These are phyloP conservation scores for Melanotaenia pygmaea DNA, from an alignment of 2,797 vertebrate genomes.

Conservation along the genomic window DNA sequence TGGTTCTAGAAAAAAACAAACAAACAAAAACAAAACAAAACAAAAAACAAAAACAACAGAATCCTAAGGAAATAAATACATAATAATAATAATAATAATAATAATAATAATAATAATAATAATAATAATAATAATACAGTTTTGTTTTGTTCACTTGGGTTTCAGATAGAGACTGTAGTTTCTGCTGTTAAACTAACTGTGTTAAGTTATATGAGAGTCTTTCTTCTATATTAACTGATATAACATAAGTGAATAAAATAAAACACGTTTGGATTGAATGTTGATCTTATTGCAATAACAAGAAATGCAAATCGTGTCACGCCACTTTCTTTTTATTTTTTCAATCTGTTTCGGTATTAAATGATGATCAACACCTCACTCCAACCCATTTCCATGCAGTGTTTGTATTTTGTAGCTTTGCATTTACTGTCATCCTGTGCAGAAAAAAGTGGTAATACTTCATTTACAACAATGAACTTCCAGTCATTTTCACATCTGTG, in stretches of 20 bases:
- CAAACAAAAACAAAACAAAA: no score
- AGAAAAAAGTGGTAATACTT: not conserved
- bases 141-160: not conserved
- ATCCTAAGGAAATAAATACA: no score
- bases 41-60: no score
- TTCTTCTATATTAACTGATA: not conserved
- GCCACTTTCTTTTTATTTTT: not conserved
- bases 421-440: not conserved
- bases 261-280: not conserved
- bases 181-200: not conserved
- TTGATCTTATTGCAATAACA: not conserved
- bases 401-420: not conserved
- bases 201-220: not conserved
- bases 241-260: not conserved
- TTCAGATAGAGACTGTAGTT: no score
- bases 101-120: no score
- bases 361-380: not conserved
- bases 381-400: not conserved
- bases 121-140: not conserved
- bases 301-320: not conserved
- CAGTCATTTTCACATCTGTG: not conserved
- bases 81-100: no score
- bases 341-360: not conserved
- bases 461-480: constrained; percentile 4
- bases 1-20: no score